A percentile compares a stretch with the other conserved stretches of the same genome.
These are phyloP conservation scores for Mico argentatus DNA, from an alignment of 2,797 vertebrate species.

Conservation along the genomic window DNA sequence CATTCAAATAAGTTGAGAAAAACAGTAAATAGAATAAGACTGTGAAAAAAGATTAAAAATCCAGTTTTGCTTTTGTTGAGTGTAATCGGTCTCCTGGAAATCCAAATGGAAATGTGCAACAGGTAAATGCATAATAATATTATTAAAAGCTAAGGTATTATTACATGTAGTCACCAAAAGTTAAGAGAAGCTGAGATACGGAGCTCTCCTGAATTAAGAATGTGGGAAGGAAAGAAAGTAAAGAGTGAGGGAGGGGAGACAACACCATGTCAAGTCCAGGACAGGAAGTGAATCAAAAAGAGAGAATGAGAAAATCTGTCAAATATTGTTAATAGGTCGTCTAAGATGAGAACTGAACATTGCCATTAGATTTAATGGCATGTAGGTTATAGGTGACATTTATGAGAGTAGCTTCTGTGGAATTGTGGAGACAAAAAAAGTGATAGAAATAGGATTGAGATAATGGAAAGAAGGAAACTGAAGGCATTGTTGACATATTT, in stretches of 20 bases:
- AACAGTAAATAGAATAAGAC: not conserved
- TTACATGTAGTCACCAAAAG: not conserved
- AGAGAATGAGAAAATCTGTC: not conserved
- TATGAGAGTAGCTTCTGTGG: not conserved
- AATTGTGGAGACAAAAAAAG: not conserved
- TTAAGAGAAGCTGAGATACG: not conserved
- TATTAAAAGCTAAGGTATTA: not conserved
- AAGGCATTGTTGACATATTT: not conserved
- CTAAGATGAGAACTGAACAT: not conserved
- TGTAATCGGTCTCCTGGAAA: not conserved
- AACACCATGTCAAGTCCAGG: not conserved
- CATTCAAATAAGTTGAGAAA: not conserved
- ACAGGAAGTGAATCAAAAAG: not conserved
- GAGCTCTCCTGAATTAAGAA: not conserved
- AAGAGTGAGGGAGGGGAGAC: not conserved
- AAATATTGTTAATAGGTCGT: not conserved
- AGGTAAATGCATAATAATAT: no score
- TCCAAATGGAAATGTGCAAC: not conserved
- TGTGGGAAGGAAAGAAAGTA: not conserved
- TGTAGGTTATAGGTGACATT: not conserved
- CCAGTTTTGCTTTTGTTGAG: not conserved
- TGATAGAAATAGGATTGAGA: not conserved
- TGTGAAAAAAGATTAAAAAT: not conserved
- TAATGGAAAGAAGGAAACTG: not conserved
- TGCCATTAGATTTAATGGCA: not conserved